These are phyloP conservation scores for Bursaphelenchus okinawaensis DNA, from an alignment of 2,888 invertebrate genomes.

Conservation along the genomic window DNA sequence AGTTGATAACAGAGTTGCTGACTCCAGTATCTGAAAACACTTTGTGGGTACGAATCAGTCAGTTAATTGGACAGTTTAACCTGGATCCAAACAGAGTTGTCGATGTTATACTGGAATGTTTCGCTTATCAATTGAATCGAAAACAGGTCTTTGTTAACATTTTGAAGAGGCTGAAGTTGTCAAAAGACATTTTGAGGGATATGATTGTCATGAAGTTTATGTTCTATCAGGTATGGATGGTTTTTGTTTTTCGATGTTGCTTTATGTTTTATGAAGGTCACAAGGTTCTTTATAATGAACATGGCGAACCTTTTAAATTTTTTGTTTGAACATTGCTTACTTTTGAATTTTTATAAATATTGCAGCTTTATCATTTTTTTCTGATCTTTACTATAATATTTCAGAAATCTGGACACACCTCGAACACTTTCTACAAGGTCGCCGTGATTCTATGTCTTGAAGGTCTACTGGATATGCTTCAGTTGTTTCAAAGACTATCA, in stretches of 20 bases:
- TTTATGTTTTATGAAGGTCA: too few relatives aligned
- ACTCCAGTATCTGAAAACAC: constrained; percentile 12
- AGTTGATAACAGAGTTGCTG: constrained; percentile 61
- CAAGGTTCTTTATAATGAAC: too few relatives aligned
- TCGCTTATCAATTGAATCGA: constrained; percentile 68
- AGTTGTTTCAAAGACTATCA: constrained; percentile 28
- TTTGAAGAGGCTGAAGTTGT: constrained; percentile 70
- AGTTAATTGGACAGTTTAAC: constrained; percentile 73
- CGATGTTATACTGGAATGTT: constrained; percentile 90
- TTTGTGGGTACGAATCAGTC: constrained; percentile 30
- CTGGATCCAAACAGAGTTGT: constrained; percentile 81
- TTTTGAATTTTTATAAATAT: too few relatives aligned
- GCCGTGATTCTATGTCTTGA: constrained; percentile 1
- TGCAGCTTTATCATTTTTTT: not conserved
- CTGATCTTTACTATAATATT: not conserved
- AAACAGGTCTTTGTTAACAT: constrained; percentile 35
- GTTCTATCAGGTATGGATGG: constrained; percentile 61
- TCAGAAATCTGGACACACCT: constrained; percentile 4
- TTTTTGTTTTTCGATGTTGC: too few relatives aligned
- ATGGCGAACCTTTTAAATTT: too few relatives aligned
- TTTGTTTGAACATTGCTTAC: too few relatives aligned
- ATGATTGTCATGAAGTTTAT: constrained; percentile 86
- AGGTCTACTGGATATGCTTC: not conserved
- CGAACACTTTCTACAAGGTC: constrained; percentile 6
- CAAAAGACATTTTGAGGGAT: constrained; percentile 80